Evolutionary conservation across 2,797 vertebrate genomes (phyloP).

Genomic region (Sarcoramphus papa): DNA sequence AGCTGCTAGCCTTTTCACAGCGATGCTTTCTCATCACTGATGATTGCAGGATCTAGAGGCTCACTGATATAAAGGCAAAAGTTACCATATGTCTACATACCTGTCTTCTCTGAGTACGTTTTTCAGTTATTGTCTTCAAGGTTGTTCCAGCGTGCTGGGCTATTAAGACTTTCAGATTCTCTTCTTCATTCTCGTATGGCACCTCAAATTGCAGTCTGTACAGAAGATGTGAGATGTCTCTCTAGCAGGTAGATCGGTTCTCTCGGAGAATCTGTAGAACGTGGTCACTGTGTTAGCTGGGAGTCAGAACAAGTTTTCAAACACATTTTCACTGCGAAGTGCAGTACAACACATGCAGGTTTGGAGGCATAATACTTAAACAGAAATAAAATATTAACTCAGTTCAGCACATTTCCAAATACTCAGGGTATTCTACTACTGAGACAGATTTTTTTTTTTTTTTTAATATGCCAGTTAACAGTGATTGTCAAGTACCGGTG

Average conservation of each 20-base stretch:
- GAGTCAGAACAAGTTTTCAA: not conserved
- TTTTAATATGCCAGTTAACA: not conserved
- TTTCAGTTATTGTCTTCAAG: not conserved
- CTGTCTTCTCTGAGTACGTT: not conserved
- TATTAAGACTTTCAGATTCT: not conserved
- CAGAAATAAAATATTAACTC: not conserved
- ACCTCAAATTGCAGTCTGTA: not conserved
- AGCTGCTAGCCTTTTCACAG: not conserved
- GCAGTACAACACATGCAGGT: not conserved
- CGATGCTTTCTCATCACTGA: not conserved
- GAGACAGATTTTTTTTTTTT: not conserved
- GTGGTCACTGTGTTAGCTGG: not conserved
- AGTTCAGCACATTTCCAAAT: not conserved
- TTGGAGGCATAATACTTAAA: not conserved
- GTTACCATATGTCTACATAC: not conserved
- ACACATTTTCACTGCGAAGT: not conserved
- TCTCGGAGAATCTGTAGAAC: too few relatives aligned
- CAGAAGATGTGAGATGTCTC: not conserved
- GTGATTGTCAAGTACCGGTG: fast-evolving
- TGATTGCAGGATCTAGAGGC: not conserved
- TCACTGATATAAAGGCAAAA: not conserved
- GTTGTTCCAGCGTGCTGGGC: not conserved
- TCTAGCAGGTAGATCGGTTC: not conserved
- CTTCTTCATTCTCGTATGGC: not conserved
- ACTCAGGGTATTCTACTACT: not conserved